Base-by-base conservation (phyloP, 1,140 invertebrate genomes). In the Drosophila jambulina region DNA sequence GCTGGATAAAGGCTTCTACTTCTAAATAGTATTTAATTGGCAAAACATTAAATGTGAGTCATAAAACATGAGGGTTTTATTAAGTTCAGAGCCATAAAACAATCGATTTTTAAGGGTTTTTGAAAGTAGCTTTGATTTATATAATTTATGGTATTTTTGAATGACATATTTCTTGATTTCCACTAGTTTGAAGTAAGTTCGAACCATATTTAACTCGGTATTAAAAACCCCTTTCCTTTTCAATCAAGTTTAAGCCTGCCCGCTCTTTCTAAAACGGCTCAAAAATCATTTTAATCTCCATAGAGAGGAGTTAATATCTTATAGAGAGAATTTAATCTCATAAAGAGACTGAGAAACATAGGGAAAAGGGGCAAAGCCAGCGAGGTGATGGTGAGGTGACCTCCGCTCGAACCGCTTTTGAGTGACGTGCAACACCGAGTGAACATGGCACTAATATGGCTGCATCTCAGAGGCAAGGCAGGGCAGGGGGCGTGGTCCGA, bases 391-490 rank as follows among this genome's bases (percentile, higher is more conserved):
- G 61, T 40, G 36, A 48, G 32, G 34, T 70, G 67, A 70, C 67
- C 67, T 40, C 34, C 29, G 29, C 53, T 25, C 53, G 43, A 43
- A 60, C 36, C 68, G 29, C 70, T 72, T 72, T 71, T 72, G 61
- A 84, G 59, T 78, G 80, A 82, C 81, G 81, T 84, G 76, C 68
- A 85, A 87, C 84, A 80, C 59, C 80, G 69, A 84, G 77, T 80
- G 69, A 78, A 78, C 85, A 81, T 74, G 78, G 85, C 85, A 88
- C 78, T 88, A 84, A 81, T 88, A 88, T 88, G 85, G 85, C 85
- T 88, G 65, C 67, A 13, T 36, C 53, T 60, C 36, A 23, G 32
- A 48, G 29, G 58, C 57, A 34, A 34, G 49, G 34, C 59, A 6
- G 23, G 23, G 34, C 9, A 23, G 29, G 68, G 53, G 70, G 70